Base-by-base conservation (phyloP, 2,888 invertebrate species). In the Sericinus montela region DNA sequence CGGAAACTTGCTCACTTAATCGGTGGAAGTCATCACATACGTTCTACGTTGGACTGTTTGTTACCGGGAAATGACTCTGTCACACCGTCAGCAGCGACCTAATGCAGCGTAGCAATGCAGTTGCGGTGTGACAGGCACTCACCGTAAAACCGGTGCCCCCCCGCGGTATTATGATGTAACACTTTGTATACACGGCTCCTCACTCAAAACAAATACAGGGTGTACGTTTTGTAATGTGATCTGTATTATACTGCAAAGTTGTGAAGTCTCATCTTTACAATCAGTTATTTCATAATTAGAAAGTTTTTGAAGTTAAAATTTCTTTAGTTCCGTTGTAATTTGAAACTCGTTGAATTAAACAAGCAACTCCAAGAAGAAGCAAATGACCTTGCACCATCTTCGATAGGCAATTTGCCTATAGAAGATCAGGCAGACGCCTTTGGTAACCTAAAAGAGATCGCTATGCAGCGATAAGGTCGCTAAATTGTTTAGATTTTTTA, bases 101-200 rank as follows among this genome's bases (percentile, higher is more conserved):
- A 30, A 30, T 16, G 38, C 19, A 16, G 11, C 19, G 45, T 9
- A 9, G 37, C 16, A 37, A 5, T 28, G 16, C 37, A 7, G 11
- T 11, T 8, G 6, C 32, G n/a, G 25, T 28, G 44, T 43, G 23
- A 48, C 45, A 23, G 15, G n/a, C 43, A 23, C 25, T 39, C 42
- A 10, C n/a, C 15, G 30, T 35, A 3, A 34, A 38, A 45, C 45
- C 53, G 44, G 29, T 54, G 45, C n/a, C n/a, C n/a, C n/a, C n/a
- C n/a, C n/a, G n/a, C n/a, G n/a, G n/a, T n/a, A n/a, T 41, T 46
- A 45, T 57, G 54, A 73, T 65, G 72, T 77, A 80, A 80, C 59
- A 58, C 52, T 32, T 1, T 1, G 32, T 11, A 4, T 32, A 11
- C 45, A 36, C 46, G 9, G 14, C 14, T 9, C 28, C n/a, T 13